phyloP scores from a whole-genome alignment of 2,797 vertebrate genomes.

The Scleropages formosus region DNA sequence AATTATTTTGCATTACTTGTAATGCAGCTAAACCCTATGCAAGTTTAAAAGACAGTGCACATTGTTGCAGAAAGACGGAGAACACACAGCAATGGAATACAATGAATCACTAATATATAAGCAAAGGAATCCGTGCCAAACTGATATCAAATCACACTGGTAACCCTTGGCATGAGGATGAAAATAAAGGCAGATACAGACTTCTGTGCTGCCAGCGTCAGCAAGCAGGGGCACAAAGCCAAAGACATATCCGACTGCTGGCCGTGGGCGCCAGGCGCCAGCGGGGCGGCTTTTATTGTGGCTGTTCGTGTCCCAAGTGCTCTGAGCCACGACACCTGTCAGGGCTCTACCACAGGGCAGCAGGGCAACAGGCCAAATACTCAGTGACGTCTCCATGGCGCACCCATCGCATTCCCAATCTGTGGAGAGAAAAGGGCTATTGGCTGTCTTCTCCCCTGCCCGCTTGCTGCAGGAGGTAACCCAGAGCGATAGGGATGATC shows the following conservation, averaged over 20 bases:
- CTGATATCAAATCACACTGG: conserved; percentile 63
- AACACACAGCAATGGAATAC: conserved; percentile 20
- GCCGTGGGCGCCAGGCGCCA: conserved; percentile 58
- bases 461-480: background rate
- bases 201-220: conserved; percentile 43
- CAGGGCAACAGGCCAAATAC: conserved; percentile 29
- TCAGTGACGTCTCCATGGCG: conserved; percentile 25
- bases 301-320: conserved; percentile 50
- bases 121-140: conserved; percentile 50
- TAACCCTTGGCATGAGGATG: conserved; percentile 57
- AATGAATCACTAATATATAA: conserved; percentile 59
- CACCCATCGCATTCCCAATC: conserved; percentile 33
- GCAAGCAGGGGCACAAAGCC: conserved; percentile 53
- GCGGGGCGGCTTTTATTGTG: conserved; percentile 63
- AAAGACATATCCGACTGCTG: conserved; percentile 64
- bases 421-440: background rate
- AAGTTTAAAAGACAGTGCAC: background rate
- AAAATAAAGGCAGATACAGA: conserved; percentile 39
- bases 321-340: conserved; percentile 63
- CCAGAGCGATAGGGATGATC: background rate
- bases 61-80: background rate
- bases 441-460: background rate
- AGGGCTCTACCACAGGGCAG: conserved; percentile 42
- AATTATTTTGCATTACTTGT: background rate
- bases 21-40: background rate